Base-by-base conservation (phyloP, 2,113 vertebrate genomes). In the Eupsittula cactorum region DNA sequence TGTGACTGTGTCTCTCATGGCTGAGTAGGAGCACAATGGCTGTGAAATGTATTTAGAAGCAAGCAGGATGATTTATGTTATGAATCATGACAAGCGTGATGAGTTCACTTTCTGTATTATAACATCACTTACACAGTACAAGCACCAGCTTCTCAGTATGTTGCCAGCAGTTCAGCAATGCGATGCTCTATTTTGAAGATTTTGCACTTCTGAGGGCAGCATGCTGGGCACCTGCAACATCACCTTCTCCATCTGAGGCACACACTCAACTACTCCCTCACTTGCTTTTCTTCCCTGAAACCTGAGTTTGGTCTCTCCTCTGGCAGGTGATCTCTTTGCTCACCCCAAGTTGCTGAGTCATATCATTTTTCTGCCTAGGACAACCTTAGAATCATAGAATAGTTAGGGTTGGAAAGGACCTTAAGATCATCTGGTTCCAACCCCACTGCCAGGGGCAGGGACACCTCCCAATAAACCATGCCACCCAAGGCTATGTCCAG, bases 41-140 rank as follows among this genome's bases (percentile, higher is more conserved):
- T 86, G 73, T 91, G 82, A 94, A 96, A 89, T 49, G 44, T 76
- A 57, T 76, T 93, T 94, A 92, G 93, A 91, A 86, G 28, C 57
- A 79, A 77, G 49, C 41, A 91, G 92, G 80, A 84, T 91, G 62
- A 84, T 96, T 95, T 94, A 84, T 78, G 60, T 81, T 92, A 94
- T 84, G 86, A 96, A 91, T 93, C 77, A 86, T 89, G 93, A 86
- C 96, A 96, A 89, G 65, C n/a, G 1, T 92, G 90, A 89, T 89
- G 65, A 93, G 91, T 89, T 94, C 47, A n/a, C 33, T 65, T 91
- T 82, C 90, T 79, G 16, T 62, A 65, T 62, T 84, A 44, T 53
- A 84, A 27, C 52, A 65, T 33, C 62, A 62, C 41, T 57, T 82
- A 73, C 1, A 41, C 13, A 3, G 28, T 75, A 84, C n/a, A 57